Evolutionary conservation across 2,113 vertebrate genomes (phyloP).

Genomic region (Seriola aureovittata): DNA sequence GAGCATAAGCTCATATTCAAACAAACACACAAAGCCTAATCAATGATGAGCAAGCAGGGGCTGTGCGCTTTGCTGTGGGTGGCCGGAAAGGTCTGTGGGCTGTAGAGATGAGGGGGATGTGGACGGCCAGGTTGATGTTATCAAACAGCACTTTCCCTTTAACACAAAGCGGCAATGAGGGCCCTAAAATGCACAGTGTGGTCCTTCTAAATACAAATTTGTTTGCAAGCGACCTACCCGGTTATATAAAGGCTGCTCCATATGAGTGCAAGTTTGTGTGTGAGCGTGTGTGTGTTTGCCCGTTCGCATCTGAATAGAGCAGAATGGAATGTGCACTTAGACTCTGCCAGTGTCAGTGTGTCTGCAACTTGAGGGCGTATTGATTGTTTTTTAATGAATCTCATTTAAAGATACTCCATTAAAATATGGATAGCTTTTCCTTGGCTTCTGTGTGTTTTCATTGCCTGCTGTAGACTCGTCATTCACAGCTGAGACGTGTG

Average conservation of each 20-base stretch:
- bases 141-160: slow-evolving; percentile 48
- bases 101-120: slow-evolving; percentile 43
- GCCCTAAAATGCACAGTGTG: slow-evolving; percentile 16
- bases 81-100: slow-evolving; percentile 52
- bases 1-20: slow-evolving; percentile 70
- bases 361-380: slow-evolving; percentile 8
- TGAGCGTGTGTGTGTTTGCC: neutral
- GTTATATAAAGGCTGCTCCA: slow-evolving; percentile 22
- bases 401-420: slow-evolving; percentile 16
- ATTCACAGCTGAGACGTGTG: slow-evolving; percentile 11
- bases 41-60: slow-evolving; percentile 72
- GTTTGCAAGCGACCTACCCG: slow-evolving; percentile 39
- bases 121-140: slow-evolving; percentile 19
- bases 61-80: slow-evolving; percentile 60
- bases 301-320: neutral
- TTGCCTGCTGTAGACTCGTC: neutral
- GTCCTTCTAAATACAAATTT: slow-evolving; percentile 33
- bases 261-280: neutral
- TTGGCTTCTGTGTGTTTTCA: neutral
- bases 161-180: slow-evolving; percentile 33
- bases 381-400: slow-evolving; percentile 36
- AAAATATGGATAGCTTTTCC: slow-evolving; percentile 21
- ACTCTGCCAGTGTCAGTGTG: neutral
- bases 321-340: neutral
- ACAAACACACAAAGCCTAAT: slow-evolving; percentile 76